Evolutionary conservation across 2,888 invertebrate species (phyloP).

Genomic region (Hoplodrina blanda): DNA sequence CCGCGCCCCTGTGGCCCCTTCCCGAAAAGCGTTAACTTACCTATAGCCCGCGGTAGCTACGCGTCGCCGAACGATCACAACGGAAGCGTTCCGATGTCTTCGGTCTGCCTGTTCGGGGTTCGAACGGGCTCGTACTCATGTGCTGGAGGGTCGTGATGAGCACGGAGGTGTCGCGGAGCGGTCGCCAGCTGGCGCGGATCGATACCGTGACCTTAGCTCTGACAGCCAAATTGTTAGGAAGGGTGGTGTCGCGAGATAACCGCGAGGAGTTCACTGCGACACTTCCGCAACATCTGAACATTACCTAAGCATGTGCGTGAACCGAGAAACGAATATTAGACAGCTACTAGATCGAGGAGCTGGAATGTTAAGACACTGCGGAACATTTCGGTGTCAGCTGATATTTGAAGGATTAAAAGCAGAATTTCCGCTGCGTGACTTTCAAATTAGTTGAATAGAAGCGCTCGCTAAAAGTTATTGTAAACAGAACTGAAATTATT

Average conservation of each 20-base stretch:
- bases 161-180: conserved; percentile 72
- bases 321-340: not conserved
- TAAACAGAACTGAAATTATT: conserved; percentile 17
- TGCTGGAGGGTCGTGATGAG: conserved; percentile 57
- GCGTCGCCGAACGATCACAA: conserved; percentile 36
- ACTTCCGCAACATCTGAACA: conserved; percentile 49
- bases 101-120: conserved; percentile 33
- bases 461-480: conserved; percentile 14
- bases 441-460: conserved; percentile 13
- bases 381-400: conserved; percentile 23
- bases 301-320: not conserved
- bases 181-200: conserved; percentile 84
- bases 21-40: conserved; percentile 70
- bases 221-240: conserved; percentile 70
- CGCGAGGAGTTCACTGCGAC: conserved; percentile 49
- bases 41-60: conserved; percentile 62
- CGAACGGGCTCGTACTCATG: conserved; percentile 34
- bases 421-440: conserved; percentile 14
- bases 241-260: conserved; percentile 67
- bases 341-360: not conserved
- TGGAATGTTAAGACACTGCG: conserved; percentile 3
- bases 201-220: conserved; percentile 85
- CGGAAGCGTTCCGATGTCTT: conserved; percentile 35
- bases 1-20: conserved; percentile 74
- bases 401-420: conserved; percentile 6